Evolutionary conservation across 2,113 vertebrate genomes (phyloP), one percentile per base, ranked within the genome.

Genomic region (Benthochromis sp.): DNA sequence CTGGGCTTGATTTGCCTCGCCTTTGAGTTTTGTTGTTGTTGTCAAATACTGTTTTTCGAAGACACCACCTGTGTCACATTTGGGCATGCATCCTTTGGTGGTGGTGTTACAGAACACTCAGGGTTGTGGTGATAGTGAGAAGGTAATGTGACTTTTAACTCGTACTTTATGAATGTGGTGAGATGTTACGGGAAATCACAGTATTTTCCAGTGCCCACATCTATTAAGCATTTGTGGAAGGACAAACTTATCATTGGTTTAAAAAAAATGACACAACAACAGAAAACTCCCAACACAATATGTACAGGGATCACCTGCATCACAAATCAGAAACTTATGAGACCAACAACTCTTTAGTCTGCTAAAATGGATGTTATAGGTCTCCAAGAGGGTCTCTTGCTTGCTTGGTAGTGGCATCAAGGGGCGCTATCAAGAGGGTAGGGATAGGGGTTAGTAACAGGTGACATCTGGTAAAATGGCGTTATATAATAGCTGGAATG

Each of bases 371-470:
- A 50, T 29, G 3, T 50, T 76, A 9, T 47, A 17, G 16, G 40
- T 76, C 21, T 47, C 40, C 0, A 27, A 47, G 16, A 76, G 69
- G 5, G 4, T 76, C 9, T 47, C 2, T 47, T 43, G 12, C 66
- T 76, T 29, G 14, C 40, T 24, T 66, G 61, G 34, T 66, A 66
- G 21, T 29, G 24, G 14, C 24, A 50, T n/a, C 71, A 78, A 50
- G 16, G 10, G 27, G 16, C 0, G 3, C 43, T 31, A 78, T 29
- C 16, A 19, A 12, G 16, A 12, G 24, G 2, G 27, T 0, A 31
- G 27, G 10, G 43, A 12, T 0, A 78, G 8, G 24, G 43, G 0
- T 50, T 31, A 78, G 27, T 50, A 31, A 50, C 27, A 78, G 27
- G 1, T 50, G 2, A 29, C 27, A 78, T 31, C 9, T 76, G 24